A percentile compares a stretch with the other conserved stretches of the same genome.
phyloP scores from a whole-genome alignment of 2,888 invertebrate species.

The Scaptomyza flava region DNA sequence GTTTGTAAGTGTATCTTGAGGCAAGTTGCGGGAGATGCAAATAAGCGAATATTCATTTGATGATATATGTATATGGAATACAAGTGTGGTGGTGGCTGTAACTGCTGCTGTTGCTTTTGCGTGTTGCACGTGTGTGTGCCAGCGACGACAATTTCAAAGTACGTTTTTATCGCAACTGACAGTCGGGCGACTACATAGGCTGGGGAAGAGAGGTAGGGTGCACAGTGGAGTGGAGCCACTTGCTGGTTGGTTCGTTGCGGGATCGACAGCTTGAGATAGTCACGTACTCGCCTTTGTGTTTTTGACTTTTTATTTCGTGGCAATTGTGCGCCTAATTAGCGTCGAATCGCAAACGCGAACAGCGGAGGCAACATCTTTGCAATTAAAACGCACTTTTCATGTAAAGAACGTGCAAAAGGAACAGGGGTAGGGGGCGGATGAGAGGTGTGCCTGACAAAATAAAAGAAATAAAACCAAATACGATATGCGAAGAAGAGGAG shows the following conservation, averaged over 20 bases:
- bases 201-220: neutral
- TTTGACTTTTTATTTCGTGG: constrained; percentile 72
- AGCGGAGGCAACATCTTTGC: constrained; percentile 72
- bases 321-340: constrained; percentile 81
- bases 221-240: neutral
- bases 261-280: constrained; percentile 77
- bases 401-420: neutral
- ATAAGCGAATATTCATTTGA: constrained; percentile 79
- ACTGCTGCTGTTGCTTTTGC: neutral
- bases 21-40: constrained; percentile 67
- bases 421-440: neutral
- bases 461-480: constrained; percentile 18
- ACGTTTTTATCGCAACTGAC: constrained; percentile 66
- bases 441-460: constrained; percentile 27
- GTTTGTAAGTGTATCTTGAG: constrained; percentile 41
- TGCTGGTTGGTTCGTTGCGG: constrained; percentile 14
- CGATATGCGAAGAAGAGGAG: neutral
- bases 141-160: constrained; percentile 71
- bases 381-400: constrained; percentile 81
- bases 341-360: constrained; percentile 57
- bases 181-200: constrained; percentile 5
- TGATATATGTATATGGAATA: constrained; percentile 43
- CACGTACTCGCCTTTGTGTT: constrained; percentile 72
- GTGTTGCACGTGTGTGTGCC: constrained; percentile 65
- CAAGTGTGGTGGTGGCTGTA: constrained; percentile 3